These are phyloP conservation scores for Heteractis magnifica DNA, from an alignment of 92 coral and sea anemone species.

Conservation along the genomic window DNA sequence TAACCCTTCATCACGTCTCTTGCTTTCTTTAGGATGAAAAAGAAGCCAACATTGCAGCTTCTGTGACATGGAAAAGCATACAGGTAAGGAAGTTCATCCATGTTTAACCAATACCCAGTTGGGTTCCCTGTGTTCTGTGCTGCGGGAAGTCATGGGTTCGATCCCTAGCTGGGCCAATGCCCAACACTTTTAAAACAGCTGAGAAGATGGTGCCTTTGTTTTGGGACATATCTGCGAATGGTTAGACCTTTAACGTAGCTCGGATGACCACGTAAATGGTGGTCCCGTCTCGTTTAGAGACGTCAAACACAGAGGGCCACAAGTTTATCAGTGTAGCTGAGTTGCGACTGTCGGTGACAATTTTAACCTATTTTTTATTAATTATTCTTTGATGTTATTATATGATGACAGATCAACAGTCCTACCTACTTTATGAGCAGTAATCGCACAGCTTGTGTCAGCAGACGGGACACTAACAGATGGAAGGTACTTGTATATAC, in stretches of 20 bases:
- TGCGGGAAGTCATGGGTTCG: no score
- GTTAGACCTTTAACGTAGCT: no score
- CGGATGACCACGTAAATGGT: no score
- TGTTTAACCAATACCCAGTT: background rate
- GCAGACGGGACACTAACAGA: slow-evolving; percentile 56
- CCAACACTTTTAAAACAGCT: no score
- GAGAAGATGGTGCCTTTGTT: no score
- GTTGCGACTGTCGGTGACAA: background rate
- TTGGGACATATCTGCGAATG: no score
- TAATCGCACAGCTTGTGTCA: slow-evolving; percentile 70
- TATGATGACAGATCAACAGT: slow-evolving; percentile 70
- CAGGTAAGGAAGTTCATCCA: slow-evolving; percentile 34
- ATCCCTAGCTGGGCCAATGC: no score
- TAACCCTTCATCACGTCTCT: background rate
- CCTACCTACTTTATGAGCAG: slow-evolving; percentile 59
- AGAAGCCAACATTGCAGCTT: slow-evolving; percentile 14
- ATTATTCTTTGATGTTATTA: background rate
- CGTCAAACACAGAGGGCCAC: no score
- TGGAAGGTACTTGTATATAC: slow-evolving; percentile 53
- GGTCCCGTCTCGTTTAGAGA: no score
- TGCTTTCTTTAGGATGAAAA: slow-evolving; percentile 16
- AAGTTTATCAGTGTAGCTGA: no score
- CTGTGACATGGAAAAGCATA: slow-evolving; percentile 56
- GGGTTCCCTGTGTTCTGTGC: no score
- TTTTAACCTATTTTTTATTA: background rate